These are phyloP conservation scores for Ictidomys tridecemlineatus DNA, from an alignment of 2,113 vertebrate genomes.

Conservation along the genomic window DNA sequence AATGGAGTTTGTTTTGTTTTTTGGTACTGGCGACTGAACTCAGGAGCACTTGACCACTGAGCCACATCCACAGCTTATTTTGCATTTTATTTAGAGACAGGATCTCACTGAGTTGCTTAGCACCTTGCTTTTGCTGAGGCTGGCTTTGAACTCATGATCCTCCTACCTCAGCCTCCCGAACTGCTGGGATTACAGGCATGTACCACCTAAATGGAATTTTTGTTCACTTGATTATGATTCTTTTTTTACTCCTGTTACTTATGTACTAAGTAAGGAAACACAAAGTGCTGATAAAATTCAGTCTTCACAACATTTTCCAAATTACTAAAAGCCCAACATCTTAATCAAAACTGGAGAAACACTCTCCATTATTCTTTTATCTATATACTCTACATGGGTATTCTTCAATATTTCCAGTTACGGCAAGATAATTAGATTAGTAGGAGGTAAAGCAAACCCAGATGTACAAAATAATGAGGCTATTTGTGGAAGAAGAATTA, in stretches of 20 bases:
- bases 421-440: constrained; percentile 81
- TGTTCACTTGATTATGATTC: constrained; percentile 64
- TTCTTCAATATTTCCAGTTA: constrained; percentile 79
- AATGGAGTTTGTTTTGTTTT: background rate
- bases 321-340: constrained; percentile 70
- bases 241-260: constrained; percentile 62
- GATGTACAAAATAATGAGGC: constrained; percentile 57
- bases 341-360: constrained; percentile 76
- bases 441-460: constrained; percentile 71
- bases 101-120: too few relatives aligned
- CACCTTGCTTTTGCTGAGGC: too few relatives aligned
- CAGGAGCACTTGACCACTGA: too few relatives aligned
- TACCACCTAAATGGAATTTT: constrained; percentile 38
- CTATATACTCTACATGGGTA: constrained; percentile 73
- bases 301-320: constrained; percentile 72
- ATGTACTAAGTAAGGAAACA: constrained; percentile 58
- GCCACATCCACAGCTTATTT: too few relatives aligned
- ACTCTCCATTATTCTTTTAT: constrained; percentile 77
- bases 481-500: background rate
- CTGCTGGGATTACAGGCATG: too few relatives aligned
- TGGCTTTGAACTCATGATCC: too few relatives aligned
- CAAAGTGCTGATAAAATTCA: constrained; percentile 71
- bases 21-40: too few relatives aligned
- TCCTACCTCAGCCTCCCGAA: too few relatives aligned
- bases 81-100: too few relatives aligned